Conservation (phyloP, 2,797 vertebrate genomes). For the Phaenicophaeus curvirostris region DNA sequence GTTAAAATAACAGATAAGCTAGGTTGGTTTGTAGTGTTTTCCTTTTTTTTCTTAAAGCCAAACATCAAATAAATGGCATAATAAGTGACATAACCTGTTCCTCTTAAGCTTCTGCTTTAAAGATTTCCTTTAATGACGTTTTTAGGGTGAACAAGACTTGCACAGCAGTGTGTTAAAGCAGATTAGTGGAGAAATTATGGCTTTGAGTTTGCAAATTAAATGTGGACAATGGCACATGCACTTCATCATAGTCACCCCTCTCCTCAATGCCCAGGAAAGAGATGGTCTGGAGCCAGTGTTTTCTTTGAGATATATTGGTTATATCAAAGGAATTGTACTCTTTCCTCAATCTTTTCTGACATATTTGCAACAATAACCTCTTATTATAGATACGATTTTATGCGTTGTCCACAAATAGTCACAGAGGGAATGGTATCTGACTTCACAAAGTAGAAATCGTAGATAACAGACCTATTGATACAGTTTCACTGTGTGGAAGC, state of each 20-base stretch:
- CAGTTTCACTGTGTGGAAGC: not conserved
- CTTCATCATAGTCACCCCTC: not conserved
- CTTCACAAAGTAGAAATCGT: not conserved
- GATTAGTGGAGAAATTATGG: not conserved
- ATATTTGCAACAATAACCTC: not conserved
- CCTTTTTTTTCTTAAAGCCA: not conserved
- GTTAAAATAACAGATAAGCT: not conserved
- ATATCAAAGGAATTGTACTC: not conserved
- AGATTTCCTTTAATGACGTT: not conserved
- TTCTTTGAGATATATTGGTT: not conserved
- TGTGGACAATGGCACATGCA: not conserved
- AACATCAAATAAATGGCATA: not conserved
- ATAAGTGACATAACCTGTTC: not conserved
- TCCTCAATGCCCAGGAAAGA: not conserved
- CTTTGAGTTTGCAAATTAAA: not conserved
- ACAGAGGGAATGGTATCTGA: not conserved
- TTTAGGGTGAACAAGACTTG: not conserved
- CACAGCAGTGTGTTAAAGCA: not conserved
- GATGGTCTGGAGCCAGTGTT: not conserved
- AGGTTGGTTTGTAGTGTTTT: not conserved
- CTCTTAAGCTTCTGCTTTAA: not conserved
- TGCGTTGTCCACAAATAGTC: not conserved
- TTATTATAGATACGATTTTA: not conserved
- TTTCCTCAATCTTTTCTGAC: not conserved
- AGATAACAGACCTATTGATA: not conserved